Evolutionary conservation across 2,888 invertebrate species (phyloP).

Genomic region (Drosophila aldrichi): DNA sequence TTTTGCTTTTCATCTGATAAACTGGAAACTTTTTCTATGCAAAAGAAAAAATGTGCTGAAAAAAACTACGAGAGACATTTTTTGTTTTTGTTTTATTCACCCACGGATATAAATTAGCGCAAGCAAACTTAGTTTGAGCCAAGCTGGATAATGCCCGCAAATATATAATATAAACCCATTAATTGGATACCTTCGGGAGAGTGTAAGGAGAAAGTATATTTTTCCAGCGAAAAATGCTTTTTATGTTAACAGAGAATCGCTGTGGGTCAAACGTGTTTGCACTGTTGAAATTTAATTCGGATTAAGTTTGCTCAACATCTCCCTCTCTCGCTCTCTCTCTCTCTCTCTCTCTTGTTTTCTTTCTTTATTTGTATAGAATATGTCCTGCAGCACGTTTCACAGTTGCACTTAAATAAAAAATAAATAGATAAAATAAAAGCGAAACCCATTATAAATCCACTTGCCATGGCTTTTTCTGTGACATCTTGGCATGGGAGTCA

Average conservation of each 20-base stretch:
- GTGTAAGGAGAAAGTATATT: not conserved
- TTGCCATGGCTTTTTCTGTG: slow-evolving; percentile 4
- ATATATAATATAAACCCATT: not conserved
- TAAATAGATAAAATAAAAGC: slow-evolving; percentile 1
- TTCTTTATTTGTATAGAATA: slow-evolving; percentile 5
- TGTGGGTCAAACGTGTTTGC: not conserved
- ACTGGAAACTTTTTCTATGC: not conserved
- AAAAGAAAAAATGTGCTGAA: not conserved
- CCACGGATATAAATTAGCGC: not conserved
- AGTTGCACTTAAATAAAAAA: slow-evolving; percentile 28
- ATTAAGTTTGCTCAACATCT: not conserved
- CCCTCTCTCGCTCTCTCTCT: not conserved
- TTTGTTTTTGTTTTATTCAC: too few species aligned
- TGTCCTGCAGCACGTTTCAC: slow-evolving; percentile 1
- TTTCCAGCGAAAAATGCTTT: not conserved
- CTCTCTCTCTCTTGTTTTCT: too few species aligned
- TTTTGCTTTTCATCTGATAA: not conserved
- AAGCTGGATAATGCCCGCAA: not conserved
- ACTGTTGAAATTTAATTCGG: not conserved
- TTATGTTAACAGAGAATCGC: not conserved
- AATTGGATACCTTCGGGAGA: not conserved
- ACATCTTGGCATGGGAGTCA: slow-evolving; percentile 6
- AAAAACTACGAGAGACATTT: not conserved
- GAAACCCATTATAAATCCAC: slow-evolving; percentile 38
- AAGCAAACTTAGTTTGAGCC: not conserved